These are phyloP conservation scores for Hipparchia semele DNA, from an alignment of 2,888 invertebrate genomes.

Conservation along the genomic window DNA sequence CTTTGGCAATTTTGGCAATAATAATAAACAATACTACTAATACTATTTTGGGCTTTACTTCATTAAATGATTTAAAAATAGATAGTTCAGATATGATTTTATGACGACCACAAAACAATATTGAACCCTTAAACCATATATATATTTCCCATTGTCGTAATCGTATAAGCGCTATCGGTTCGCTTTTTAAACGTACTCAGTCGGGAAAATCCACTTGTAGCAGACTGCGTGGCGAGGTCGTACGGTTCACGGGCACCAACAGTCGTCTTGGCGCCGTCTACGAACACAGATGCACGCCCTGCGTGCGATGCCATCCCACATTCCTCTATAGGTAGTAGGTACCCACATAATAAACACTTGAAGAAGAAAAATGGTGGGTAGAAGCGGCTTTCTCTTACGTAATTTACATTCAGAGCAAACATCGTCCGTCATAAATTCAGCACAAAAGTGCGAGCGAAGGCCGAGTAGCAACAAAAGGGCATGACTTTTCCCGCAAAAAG, in stretches of 20 bases:
- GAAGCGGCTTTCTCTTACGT: constrained; percentile 42
- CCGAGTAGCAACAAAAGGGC: constrained; percentile 80
- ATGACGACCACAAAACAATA: too few species aligned
- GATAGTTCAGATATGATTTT: too few species aligned
- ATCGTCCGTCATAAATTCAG: constrained; percentile 77
- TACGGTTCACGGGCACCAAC: constrained; percentile 48
- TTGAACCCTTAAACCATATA: too few species aligned
- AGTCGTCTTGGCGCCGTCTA: constrained; percentile 66
- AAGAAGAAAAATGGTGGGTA: constrained; percentile 22
- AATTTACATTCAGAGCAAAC: constrained; percentile 79
- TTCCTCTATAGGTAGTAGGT: constrained; percentile 14
- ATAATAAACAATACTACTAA: too few species aligned
- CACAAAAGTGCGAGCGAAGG: constrained; percentile 79
- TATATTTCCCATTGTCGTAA: background rate
- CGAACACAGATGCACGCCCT: constrained; percentile 44
- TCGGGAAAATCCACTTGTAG: constrained; percentile 54
- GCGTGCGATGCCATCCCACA: constrained; percentile 26
- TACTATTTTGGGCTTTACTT: too few species aligned
- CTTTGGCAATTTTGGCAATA: too few species aligned
- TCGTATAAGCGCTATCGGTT: constrained; percentile 7
- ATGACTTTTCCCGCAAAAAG: constrained; percentile 82
- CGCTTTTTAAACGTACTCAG: constrained; percentile 49
- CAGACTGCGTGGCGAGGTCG: constrained; percentile 71
- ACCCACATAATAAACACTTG: constrained; percentile 11
- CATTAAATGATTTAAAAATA: too few species aligned